Base-by-base conservation (phyloP, 2,113 vertebrate genomes). In the Mirza zaza region DNA sequence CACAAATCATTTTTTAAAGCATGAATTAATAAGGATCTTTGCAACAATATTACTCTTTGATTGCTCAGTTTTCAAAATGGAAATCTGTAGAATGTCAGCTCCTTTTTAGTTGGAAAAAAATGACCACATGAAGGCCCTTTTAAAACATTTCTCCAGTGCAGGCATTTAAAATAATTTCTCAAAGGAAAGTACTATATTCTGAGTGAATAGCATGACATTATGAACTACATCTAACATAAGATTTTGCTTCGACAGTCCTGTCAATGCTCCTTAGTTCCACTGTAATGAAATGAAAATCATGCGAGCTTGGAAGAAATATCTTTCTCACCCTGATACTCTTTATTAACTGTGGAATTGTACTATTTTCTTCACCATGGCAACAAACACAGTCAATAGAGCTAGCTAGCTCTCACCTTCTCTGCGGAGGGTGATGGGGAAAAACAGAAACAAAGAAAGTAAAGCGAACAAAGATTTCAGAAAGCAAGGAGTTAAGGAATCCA, bases 341-440 rank as follows among this genome's bases (percentile, higher is more conserved):
- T 95, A 96, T 94, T 96, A 97, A 95, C 93, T 83, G 81, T 80
- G 77, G 88, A 95, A 96, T 86, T 76, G 95, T 82, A 52, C 82
- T 94, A 84, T 96, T 95, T 96, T 83, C 96, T 92, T 98, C 97
- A 97, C 97, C 97, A 97, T 97, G 91, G 97, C 96, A 97, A 98
- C 97, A 86, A 70, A 61, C 90, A 42, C 88, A 82, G 59, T 92
- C 73, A 92, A 55, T 76, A 80, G 92, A 83, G 55, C 55, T 57
- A 83, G 55, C 55, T 57, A 52, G 29, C 71, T 59, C 91, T 92
- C 73, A 90, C 94, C 94, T 97, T 90, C 36, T n/a, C 65, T 75
- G 90, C 63, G 88, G 48, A 95, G 94, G 92, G 94, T 91, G 92
- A 91, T 27, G 27, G 57, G 21, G 32, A 36, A 90, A 93, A 95